Percentiles rank a stretch among this genome's conserved stretches.
These are phyloP conservation scores for Leuctra nigra DNA, from an alignment of 2,888 invertebrate genomes.

Conservation along the genomic window DNA sequence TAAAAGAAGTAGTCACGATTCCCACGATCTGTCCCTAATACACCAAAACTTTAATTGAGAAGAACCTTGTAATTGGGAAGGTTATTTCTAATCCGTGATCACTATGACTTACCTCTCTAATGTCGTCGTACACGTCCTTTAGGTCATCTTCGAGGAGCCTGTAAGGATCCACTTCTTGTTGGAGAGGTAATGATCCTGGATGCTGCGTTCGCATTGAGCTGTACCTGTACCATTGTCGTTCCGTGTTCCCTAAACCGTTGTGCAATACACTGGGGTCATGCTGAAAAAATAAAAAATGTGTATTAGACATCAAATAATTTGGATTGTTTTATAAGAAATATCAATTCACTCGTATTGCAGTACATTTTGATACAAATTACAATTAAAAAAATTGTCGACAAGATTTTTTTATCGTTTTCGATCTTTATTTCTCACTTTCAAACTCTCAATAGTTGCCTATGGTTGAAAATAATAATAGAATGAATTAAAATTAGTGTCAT, in stretches of 20 bases:
- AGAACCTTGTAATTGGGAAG: no score
- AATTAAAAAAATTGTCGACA: no score
- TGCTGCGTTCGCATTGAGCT: constrained; percentile 72
- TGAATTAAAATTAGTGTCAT: no score
- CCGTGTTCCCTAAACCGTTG: neutral
- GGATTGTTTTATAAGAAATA: neutral
- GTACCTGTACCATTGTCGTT: constrained; percentile 38
- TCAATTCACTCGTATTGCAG: no score
- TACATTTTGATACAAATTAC: no score
- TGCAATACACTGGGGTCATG: constrained; percentile 2
- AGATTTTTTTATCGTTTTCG: no score
- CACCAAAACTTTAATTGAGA: no score
- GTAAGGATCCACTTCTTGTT: constrained; percentile 81
- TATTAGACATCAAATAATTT: neutral
- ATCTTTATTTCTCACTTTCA: no score
- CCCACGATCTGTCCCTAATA: no score
- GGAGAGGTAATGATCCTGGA: constrained; percentile 66
- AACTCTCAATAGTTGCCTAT: no score
- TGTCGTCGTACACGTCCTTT: constrained; percentile 77
- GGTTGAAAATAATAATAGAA: no score
- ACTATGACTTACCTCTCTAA: constrained; percentile 63
- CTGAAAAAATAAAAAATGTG: neutral
- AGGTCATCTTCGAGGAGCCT: constrained; percentile 80
- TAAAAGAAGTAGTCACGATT: no score
- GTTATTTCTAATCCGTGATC: neutral